phyloP scores from a whole-genome alignment of 2,888 invertebrate genomes.

The Melieria picta region DNA sequence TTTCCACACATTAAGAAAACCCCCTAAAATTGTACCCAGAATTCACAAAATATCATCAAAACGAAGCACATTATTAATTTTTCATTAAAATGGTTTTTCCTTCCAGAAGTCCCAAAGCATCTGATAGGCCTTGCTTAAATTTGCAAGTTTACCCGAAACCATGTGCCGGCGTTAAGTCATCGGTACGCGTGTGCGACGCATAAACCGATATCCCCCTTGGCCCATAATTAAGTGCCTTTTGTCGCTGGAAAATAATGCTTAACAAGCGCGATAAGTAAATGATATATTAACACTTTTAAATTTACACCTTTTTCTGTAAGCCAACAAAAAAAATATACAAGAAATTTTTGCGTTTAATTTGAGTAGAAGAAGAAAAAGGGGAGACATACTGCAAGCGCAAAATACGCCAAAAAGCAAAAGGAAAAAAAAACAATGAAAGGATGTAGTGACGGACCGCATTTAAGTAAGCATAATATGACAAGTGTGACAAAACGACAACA shows the following conservation, averaged over 20 bases:
- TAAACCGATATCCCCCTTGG: no score
- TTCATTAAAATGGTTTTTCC: no score
- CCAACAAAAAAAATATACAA: neutral
- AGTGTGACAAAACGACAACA: conserved; percentile 24
- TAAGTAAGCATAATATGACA: conserved; percentile 32
- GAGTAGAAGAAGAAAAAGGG: neutral
- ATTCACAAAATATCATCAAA: no score
- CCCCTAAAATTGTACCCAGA: no score
- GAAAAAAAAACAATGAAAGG: conserved; percentile 2
- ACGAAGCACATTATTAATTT: no score
- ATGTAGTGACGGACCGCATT: neutral
- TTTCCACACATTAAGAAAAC: no score
- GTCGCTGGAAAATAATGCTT: conserved; percentile 24
- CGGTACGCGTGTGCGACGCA: no score
- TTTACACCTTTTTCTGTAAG: conserved; percentile 8
- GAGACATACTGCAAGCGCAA: neutral
- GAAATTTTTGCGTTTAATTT: conserved; percentile 22
- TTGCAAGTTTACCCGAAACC: no score
- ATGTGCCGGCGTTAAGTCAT: no score
- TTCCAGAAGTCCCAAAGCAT: no score
- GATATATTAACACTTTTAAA: conserved; percentile 32
- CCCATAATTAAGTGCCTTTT: conserved; percentile 29
- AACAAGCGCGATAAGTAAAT: conserved; percentile 32
- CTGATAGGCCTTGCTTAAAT: no score
- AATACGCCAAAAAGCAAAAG: neutral